phyloP scores from a whole-genome alignment of 2,888 invertebrate species.

The Clusia tigrina region DNA sequence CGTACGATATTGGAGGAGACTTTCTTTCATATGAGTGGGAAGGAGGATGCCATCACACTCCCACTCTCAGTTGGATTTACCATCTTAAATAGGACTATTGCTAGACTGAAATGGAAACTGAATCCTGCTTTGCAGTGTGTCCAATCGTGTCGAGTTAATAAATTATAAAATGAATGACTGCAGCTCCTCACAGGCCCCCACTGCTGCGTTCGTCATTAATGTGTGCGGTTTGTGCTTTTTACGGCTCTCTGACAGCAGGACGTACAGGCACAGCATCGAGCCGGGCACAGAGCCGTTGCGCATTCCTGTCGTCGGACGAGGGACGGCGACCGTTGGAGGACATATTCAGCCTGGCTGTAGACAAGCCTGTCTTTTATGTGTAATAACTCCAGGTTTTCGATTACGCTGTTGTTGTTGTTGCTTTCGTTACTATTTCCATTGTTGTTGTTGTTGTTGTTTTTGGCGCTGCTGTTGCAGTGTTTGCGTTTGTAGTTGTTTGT shows the following conservation, averaged over 20 bases:
- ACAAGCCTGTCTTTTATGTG: neutral
- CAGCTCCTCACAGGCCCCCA: neutral
- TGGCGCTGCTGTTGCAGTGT: neutral
- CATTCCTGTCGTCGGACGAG: no score
- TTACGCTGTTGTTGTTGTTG: neutral
- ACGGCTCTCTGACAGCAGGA: neutral
- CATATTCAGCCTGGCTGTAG: neutral
- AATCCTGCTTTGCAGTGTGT: neutral
- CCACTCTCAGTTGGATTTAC: neutral
- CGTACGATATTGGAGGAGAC: no score
- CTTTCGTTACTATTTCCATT: neutral
- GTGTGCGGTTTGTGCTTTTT: neutral
- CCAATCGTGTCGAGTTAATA: neutral
- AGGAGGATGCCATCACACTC: no score
- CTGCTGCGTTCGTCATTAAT: neutral
- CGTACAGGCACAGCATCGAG: neutral
- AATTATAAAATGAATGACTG: constrained; percentile 6
- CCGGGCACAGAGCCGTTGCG: neutral
- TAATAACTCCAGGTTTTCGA: neutral
- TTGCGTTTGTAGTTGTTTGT: neutral
- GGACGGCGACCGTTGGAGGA: neutral
- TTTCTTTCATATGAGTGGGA: no score
- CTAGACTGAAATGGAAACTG: neutral
- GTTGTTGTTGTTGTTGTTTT: constrained; percentile 3
- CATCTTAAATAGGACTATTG: neutral